Evolutionary conservation across 2,797 vertebrate species (phyloP), one percentile per base, ranked within the genome.

Genomic region (Danio kyathit): DNA sequence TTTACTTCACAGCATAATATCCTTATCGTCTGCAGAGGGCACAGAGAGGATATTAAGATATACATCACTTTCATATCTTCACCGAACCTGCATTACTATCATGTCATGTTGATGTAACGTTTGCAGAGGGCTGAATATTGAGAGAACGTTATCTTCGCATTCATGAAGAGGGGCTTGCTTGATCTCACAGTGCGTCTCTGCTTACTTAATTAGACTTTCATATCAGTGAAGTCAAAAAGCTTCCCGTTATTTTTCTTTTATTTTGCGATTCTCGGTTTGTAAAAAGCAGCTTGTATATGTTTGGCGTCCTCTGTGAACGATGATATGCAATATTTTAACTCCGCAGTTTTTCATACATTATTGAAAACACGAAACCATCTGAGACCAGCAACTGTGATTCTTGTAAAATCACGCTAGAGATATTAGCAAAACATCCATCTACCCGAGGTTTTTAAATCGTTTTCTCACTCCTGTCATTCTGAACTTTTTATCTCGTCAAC

Each of bases 341-440:
- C 44, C 3, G 72, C n/a, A 10, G 66, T 83, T 77, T 43, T 79
- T 78, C 86, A 88, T 91, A 85, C 81, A 89, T 92, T 84, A 90
- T 91, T 92, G 86, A 90, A 88, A 80, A 57, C n/a, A 82, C 54
- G 71, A 88, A 84, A 82, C 87, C 86, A 88, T 88, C 69, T 44
- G 56, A 86, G 79, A 84, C 65, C 73, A 82, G 90, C 80, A 82
- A 87, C 71, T 56, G 64, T 19, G 61, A 80, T 83, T 84, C 74
- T 81, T 87, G 79, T 85, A 87, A 87, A 89, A 81, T 82, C 21
- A 79, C 79, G 59, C 1, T 19, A 57, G 52, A 79, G 71, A 84
- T 86, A 80, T 86, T 82, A 79, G 56, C 64, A 74, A 88, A 61
- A 79, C 51, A 82, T 85, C 77, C 79, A 85, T 85, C 46, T 57